Evolutionary conservation across 2,888 invertebrate species (phyloP).

Genomic region (Syrphus vitripennis): DNA sequence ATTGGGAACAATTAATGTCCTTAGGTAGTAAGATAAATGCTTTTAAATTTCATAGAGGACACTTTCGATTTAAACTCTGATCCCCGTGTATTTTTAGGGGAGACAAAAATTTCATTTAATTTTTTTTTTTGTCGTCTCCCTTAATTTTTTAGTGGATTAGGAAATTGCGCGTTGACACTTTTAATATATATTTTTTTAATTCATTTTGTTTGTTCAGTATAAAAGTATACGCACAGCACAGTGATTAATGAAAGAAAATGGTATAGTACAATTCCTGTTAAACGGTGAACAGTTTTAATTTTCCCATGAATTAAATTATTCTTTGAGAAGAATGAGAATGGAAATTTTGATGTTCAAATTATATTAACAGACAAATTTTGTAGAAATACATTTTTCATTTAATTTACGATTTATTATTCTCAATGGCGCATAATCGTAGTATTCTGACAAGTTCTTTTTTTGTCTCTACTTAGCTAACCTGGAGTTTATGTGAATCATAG

Average conservation of each 20-base stretch:
- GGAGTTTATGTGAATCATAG: too few relatives aligned
- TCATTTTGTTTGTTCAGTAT: background rate
- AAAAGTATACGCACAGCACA: background rate
- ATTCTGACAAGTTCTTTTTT: too few relatives aligned
- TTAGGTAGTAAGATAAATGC: constrained; percentile 63
- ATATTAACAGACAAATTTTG: background rate
- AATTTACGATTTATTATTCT: too few relatives aligned
- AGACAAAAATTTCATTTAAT: background rate
- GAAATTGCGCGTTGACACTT: constrained; percentile 53
- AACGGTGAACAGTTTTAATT: constrained; percentile 22
- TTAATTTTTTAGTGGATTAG: constrained; percentile 52
- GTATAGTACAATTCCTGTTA: constrained; percentile 27
- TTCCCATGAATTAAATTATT: constrained; percentile 4
- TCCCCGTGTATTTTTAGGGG: background rate
- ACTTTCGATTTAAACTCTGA: constrained; percentile 46
- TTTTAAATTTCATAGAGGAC: constrained; percentile 57
- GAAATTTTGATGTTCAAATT: background rate
- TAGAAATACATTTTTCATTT: too few relatives aligned
- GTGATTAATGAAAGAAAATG: constrained; percentile 50
- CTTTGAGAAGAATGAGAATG: background rate
- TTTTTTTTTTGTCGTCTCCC: background rate
- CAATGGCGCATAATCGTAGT: too few relatives aligned
- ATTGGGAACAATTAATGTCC: constrained; percentile 65
- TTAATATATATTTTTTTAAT: background rate
- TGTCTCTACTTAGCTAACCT: too few relatives aligned